These are phyloP conservation scores for Drosophila subobscura DNA, from an alignment of 1,140 invertebrate species.

Conservation along the genomic window DNA sequence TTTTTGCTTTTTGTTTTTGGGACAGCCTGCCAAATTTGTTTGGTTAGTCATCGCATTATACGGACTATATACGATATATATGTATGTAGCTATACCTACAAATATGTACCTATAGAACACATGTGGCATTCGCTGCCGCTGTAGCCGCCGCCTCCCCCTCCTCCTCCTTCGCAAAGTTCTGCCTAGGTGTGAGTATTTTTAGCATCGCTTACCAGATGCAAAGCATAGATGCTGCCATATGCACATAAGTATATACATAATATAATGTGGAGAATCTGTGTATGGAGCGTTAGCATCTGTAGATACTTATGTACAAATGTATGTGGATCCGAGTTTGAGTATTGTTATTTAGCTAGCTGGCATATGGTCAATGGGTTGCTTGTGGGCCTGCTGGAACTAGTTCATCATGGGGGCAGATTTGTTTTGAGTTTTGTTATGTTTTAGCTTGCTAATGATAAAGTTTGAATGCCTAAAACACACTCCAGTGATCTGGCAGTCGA, in stretches of 20 bases:
- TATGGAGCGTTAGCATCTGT: slow-evolving; percentile 1
- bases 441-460: neutral
- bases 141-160: too few relatives aligned
- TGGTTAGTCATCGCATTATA: slow-evolving; percentile 66
- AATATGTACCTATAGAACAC: slow-evolving; percentile 12
- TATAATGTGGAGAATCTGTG: slow-evolving; percentile 22
- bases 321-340: slow-evolving; percentile 28
- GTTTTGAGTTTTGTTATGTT: slow-evolving; percentile 1
- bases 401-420: slow-evolving; percentile 38
- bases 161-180: slow-evolving; percentile 41
- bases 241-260: neutral
- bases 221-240: slow-evolving; percentile 12
- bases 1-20: slow-evolving; percentile 36
- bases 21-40: slow-evolving; percentile 72
- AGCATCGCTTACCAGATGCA: slow-evolving; percentile 36
- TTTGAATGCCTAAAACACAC: too few relatives aligned
- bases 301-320: neutral
- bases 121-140: slow-evolving; percentile 36
- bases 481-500: too few relatives aligned
- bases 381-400: slow-evolving; percentile 46
- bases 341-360: slow-evolving; percentile 11
- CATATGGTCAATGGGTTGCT: slow-evolving; percentile 37
- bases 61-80: slow-evolving; percentile 27
- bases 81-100: neutral
- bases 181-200: slow-evolving; percentile 56